phyloP scores from a whole-genome alignment of 2,797 vertebrate species.

The Crocodylus rhombifer region DNA sequence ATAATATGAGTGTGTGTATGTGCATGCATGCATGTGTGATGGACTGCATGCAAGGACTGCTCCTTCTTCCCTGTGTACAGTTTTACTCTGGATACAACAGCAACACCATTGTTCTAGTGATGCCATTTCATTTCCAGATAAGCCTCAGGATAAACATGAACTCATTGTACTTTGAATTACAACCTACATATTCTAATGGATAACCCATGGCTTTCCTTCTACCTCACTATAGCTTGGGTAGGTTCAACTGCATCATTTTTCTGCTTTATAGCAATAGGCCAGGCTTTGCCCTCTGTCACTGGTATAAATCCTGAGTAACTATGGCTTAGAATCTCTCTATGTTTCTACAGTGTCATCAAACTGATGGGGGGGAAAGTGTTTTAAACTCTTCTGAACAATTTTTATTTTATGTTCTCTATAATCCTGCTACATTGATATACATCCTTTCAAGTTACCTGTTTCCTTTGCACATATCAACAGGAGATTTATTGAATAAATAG shows the following conservation, averaged over 20 bases:
- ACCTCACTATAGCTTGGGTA: background rate
- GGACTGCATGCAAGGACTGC: background rate
- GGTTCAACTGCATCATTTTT: background rate
- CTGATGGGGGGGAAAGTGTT: background rate
- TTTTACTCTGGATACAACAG: background rate
- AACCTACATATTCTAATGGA: background rate
- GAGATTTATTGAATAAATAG: conserved; percentile 87
- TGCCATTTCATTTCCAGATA: conserved; percentile 12
- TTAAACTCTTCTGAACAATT: conserved; percentile 16
- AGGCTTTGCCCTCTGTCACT: background rate
- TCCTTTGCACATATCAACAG: conserved; percentile 84
- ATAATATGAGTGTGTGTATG: too few species aligned
- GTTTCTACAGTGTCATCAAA: conserved; percentile 22
- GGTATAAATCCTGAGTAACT: background rate
- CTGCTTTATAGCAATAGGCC: background rate
- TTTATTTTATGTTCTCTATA: background rate
- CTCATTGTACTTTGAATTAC: background rate
- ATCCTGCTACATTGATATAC: background rate
- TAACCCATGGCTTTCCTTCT: background rate
- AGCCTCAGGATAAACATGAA: background rate
- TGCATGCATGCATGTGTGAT: too few species aligned
- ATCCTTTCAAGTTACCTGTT: conserved; percentile 80
- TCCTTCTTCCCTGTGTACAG: conserved; percentile 1
- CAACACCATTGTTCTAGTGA: background rate
- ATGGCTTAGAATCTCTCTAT: background rate